phyloP scores from a whole-genome alignment of 1,140 invertebrate species.

The Ceratosolen solmsi region DNA sequence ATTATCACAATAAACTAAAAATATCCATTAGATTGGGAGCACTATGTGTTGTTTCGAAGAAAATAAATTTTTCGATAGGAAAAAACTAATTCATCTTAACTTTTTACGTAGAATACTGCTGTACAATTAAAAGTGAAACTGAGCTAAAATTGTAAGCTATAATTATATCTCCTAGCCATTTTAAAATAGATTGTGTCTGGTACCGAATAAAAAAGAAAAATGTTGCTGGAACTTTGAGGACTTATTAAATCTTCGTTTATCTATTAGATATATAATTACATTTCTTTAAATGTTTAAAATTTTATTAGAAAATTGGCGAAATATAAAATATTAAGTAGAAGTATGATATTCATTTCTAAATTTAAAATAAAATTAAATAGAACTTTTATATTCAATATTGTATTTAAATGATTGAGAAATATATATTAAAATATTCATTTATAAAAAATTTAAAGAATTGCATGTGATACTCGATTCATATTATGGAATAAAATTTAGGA shows the following conservation, averaged over 20 bases:
- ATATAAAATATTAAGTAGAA: too few relatives aligned
- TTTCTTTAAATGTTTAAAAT: neutral
- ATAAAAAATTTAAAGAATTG: too few relatives aligned
- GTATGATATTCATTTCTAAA: too few relatives aligned
- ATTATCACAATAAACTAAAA: too few relatives aligned
- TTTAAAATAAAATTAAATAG: too few relatives aligned
- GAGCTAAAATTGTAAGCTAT: neutral
- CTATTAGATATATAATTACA: neutral
- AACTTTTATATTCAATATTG: neutral
- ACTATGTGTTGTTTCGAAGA: too few relatives aligned
- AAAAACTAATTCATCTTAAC: neutral
- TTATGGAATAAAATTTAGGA: too few relatives aligned
- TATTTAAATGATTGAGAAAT: too few relatives aligned
- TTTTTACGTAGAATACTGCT: neutral
- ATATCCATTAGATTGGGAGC: neutral
- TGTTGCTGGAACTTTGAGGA: neutral
- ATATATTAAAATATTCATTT: too few relatives aligned
- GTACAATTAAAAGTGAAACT: neutral
- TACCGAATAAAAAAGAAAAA: neutral
- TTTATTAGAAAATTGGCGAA: neutral
- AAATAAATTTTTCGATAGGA: neutral
- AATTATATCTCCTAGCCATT: neutral
- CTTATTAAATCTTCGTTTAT: slow-evolving; percentile 7
- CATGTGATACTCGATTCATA: too few relatives aligned
- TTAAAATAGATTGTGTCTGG: neutral